A percentile compares a stretch with the other conserved stretches of the same genome.
Conservation (phyloP, 53 echinoderm and acorn worm species). For the Actinopyga echinites region DNA sequence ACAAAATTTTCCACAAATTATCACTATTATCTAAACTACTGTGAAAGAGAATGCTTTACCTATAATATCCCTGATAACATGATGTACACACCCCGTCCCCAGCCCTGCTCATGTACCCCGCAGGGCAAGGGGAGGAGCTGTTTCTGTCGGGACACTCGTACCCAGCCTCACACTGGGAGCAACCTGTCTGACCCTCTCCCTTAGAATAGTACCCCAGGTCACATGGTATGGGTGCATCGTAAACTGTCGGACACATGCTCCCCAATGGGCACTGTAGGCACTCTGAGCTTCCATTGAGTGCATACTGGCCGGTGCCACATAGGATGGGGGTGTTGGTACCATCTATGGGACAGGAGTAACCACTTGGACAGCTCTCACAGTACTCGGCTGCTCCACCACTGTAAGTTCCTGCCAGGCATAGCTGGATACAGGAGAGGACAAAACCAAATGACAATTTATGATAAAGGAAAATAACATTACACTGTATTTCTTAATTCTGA, state of each 20-base stretch:
- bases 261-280: slow-evolving; percentile 78
- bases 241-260: slow-evolving; percentile 84
- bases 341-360: slow-evolving; percentile 67
- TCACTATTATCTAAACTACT: too few species aligned
- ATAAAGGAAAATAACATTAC: too few species aligned
- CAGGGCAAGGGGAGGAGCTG: slow-evolving; percentile 64
- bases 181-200: slow-evolving; percentile 72
- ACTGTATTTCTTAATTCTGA: neutral
- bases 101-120: slow-evolving; percentile 74
- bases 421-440: slow-evolving; percentile 32
- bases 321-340: slow-evolving; percentile 64
- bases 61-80: slow-evolving; percentile 80
- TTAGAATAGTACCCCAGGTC: slow-evolving; percentile 81
- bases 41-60: slow-evolving; percentile 44
- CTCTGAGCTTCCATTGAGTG: slow-evolving; percentile 76
- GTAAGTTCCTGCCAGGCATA: slow-evolving; percentile 79
- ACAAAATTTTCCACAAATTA: too few species aligned
- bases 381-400: slow-evolving; percentile 79
- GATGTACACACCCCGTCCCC: slow-evolving; percentile 75
- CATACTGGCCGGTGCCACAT: slow-evolving; percentile 81
- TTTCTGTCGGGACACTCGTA: slow-evolving; percentile 77
- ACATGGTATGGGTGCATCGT: slow-evolving; percentile 76
- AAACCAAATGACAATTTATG: too few species aligned
- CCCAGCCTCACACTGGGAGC: slow-evolving; percentile 79
- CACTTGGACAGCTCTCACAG: slow-evolving; percentile 80